Evolutionary conservation across 2,797 vertebrate genomes (phyloP).

Genomic region (Pantherophis alleghaniensis): DNA sequence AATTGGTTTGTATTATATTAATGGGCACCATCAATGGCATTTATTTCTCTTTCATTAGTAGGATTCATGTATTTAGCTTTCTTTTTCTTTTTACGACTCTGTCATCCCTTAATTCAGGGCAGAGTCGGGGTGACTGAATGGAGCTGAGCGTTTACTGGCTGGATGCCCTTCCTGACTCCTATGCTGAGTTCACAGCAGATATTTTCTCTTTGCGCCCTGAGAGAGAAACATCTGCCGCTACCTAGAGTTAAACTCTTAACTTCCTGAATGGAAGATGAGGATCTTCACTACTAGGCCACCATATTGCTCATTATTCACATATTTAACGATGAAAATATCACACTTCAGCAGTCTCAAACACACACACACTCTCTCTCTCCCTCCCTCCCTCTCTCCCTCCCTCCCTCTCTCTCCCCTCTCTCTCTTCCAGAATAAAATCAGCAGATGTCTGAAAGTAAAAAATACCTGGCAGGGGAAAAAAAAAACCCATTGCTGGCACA

Average conservation of each 20-base stretch:
- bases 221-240: background rate
- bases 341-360: background rate
- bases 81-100: rapidly evolving
- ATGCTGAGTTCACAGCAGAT: background rate
- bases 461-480: background rate
- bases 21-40: background rate
- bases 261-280: rapidly evolving
- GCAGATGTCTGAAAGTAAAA: background rate
- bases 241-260: background rate
- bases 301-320: background rate
- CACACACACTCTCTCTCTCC: too few relatives aligned
- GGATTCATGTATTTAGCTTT: background rate
- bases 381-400: too few relatives aligned
- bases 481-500: background rate
- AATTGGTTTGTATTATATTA: background rate
- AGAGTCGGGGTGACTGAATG: background rate
- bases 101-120: background rate
- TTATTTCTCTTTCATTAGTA: background rate
- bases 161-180: background rate
- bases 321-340: background rate
- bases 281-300: background rate
- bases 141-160: background rate
- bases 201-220: background rate
- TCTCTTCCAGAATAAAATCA: background rate
- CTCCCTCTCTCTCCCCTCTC: too few relatives aligned